These are phyloP conservation scores for Lynx canadensis DNA, from an alignment of 2,113 vertebrate species.

Conservation along the genomic window DNA sequence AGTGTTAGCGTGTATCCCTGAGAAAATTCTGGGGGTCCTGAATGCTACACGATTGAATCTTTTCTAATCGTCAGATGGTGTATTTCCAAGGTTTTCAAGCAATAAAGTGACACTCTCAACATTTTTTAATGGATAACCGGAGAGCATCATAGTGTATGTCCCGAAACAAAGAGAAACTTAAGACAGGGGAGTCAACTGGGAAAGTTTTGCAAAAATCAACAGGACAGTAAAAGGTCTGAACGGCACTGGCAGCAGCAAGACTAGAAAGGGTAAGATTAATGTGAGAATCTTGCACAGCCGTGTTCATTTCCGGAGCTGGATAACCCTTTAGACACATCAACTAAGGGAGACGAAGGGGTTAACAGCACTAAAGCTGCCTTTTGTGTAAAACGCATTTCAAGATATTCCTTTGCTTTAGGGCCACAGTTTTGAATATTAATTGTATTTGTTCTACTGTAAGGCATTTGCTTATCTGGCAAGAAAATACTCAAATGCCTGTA, in stretches of 20 bases:
- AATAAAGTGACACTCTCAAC: not conserved
- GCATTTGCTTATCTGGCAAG: not conserved
- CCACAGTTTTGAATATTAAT: slow-evolving; percentile 20
- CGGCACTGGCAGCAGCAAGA: not conserved
- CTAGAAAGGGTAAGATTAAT: not conserved
- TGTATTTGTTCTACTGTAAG: slow-evolving; percentile 29
- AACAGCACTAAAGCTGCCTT: not conserved
- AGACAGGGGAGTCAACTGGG: not conserved
- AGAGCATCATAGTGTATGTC: not conserved
- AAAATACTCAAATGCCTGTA: not conserved
- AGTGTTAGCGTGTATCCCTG: not conserved
- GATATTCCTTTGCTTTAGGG: not conserved
- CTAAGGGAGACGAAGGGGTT: not conserved
- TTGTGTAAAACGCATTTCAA: not conserved
- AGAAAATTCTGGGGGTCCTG: not conserved
- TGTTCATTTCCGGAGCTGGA: not conserved
- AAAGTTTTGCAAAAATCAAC: not conserved
- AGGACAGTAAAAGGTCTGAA: not conserved
- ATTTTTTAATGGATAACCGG: not conserved
- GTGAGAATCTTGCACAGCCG: not conserved
- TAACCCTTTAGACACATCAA: not conserved
- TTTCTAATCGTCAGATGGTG: not conserved
- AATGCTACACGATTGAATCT: not conserved
- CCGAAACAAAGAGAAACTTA: not conserved
- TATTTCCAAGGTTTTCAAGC: not conserved